Evolutionary conservation across 2,888 invertebrate species (phyloP).

Genomic region (Cephus spinipes): DNA sequence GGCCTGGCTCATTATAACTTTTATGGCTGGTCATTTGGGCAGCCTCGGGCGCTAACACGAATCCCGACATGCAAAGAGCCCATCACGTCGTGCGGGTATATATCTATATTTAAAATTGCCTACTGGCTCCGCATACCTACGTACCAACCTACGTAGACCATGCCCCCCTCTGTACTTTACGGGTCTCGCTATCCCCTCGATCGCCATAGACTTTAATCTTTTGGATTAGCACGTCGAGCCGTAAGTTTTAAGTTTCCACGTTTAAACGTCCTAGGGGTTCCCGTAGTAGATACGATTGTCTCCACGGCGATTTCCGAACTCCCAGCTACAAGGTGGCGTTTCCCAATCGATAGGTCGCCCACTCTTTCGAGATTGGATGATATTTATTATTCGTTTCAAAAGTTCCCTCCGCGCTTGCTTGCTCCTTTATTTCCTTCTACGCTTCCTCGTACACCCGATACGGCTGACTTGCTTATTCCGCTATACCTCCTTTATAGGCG

Average conservation of each 20-base stretch:
- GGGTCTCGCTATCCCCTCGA: not conserved
- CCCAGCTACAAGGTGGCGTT: not conserved
- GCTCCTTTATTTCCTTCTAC: not conserved
- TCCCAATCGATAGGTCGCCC: not conserved
- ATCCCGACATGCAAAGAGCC: constrained; percentile 47
- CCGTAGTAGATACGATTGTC: not conserved
- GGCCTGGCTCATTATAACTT: constrained; percentile 52
- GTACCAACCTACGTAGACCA: not conserved
- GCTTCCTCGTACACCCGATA: not conserved
- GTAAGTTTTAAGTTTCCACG: not conserved
- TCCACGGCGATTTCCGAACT: not conserved
- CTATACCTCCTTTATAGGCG: not conserved
- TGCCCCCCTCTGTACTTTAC: not conserved
- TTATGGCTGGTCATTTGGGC: constrained; percentile 54
- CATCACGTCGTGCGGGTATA: constrained; percentile 13
- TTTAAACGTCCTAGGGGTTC: not conserved
- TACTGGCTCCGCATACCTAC: not conserved
- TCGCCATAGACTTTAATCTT: not conserved
- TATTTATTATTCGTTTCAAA: not conserved
- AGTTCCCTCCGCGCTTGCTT: not conserved
- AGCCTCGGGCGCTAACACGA: constrained; percentile 41
- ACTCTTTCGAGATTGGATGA: not conserved
- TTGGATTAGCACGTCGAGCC: not conserved
- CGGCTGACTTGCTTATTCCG: not conserved
- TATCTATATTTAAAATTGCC: constrained; percentile 8